These are phyloP conservation scores for Eupithecia abbreviata DNA, from an alignment of 2,888 invertebrate species.

Conservation along the genomic window DNA sequence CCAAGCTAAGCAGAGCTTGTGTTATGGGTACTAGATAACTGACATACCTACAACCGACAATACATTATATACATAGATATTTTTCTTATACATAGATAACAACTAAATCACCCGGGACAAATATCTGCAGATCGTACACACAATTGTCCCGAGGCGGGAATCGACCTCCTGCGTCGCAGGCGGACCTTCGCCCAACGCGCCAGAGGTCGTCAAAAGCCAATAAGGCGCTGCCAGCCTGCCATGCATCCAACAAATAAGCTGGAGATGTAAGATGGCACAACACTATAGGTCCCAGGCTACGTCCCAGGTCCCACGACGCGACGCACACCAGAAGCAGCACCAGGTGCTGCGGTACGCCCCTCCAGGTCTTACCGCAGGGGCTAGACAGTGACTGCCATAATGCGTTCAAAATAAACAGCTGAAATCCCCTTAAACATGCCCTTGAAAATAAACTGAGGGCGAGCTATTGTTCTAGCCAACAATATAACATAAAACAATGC, in stretches of 20 bases:
- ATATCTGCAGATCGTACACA: too few species aligned
- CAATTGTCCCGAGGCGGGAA: too few species aligned
- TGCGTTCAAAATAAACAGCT: background rate
- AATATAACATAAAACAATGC: slow-evolving; percentile 1
- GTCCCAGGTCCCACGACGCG: background rate
- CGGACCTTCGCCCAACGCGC: too few species aligned
- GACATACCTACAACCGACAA: too few species aligned
- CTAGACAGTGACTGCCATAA: background rate
- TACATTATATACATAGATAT: too few species aligned
- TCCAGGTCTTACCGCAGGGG: background rate
- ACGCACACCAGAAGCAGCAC: background rate
- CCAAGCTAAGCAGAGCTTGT: too few species aligned
- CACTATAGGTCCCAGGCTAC: background rate
- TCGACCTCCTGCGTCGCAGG: too few species aligned
- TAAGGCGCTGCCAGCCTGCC: too few species aligned
- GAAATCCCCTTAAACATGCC: background rate
- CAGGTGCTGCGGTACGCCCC: background rate
- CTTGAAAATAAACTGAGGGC: slow-evolving; percentile 3
- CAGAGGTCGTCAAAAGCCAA: too few species aligned
- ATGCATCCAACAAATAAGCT: background rate
- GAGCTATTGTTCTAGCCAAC: slow-evolving; percentile 11
- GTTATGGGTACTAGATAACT: too few species aligned
- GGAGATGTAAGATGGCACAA: background rate
- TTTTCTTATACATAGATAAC: too few species aligned
- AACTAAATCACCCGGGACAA: too few species aligned